A percentile compares a stretch with the other conserved stretches of the same genome.
Conservation (phyloP, 2,888 invertebrate species). For the Luperina nickerlii region DNA sequence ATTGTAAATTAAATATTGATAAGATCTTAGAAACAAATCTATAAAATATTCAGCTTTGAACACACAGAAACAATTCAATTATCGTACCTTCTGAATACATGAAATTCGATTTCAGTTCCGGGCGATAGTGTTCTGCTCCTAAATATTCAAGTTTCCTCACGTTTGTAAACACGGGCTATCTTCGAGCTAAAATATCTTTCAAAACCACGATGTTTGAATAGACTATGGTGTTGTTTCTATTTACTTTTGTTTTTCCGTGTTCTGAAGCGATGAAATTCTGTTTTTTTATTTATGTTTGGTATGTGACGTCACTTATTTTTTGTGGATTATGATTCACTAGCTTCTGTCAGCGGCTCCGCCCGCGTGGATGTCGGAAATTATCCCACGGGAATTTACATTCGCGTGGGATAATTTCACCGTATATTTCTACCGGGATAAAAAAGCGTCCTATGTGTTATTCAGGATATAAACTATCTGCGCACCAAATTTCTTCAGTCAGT, state of each 20-base stretch:
- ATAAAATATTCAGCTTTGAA: constrained; percentile 36
- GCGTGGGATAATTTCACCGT: too few species aligned
- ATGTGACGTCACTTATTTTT: neutral
- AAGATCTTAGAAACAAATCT: constrained; percentile 19
- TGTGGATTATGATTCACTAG: neutral
- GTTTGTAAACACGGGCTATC: constrained; percentile 35
- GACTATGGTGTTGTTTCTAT: constrained; percentile 12
- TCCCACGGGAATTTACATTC: neutral
- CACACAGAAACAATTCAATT: constrained; percentile 37
- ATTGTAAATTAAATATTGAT: constrained; percentile 37
- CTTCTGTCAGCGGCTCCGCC: neutral
- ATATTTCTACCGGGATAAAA: neutral
- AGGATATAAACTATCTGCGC: neutral
- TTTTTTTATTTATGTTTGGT: neutral
- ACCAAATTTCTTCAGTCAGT: neutral
- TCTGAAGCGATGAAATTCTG: neutral
- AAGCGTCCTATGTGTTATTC: neutral
- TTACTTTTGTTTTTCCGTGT: constrained; percentile 32
- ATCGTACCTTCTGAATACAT: constrained; percentile 37
- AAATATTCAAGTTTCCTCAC: constrained; percentile 53
- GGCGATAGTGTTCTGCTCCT: constrained; percentile 32
- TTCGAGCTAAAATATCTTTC: constrained; percentile 30
- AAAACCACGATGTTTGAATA: constrained; percentile 28
- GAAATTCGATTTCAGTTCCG: constrained; percentile 36
- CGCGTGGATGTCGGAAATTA: neutral